Conservation (phyloP, 2,113 vertebrate genomes). For the Coptodon rendalli region DNA sequence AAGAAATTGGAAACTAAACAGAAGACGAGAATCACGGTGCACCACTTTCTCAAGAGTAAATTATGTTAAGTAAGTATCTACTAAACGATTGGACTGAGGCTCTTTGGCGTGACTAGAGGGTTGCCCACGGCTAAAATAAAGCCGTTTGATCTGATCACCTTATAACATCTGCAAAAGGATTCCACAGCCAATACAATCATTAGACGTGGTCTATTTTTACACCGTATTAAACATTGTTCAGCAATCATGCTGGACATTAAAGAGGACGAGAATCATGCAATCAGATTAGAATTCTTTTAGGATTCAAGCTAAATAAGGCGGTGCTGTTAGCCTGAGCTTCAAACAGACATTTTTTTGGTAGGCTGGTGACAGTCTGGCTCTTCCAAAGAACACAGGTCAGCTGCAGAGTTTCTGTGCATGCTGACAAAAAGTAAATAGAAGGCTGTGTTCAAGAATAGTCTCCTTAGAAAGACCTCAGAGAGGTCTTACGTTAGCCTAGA, state of each 20-base stretch:
- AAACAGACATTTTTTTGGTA: background rate
- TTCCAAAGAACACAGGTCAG: background rate
- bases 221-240: background rate
- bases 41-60: background rate
- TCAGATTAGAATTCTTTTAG: background rate
- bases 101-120: background rate
- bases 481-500: background rate
- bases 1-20: background rate
- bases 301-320: background rate
- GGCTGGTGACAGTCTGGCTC: background rate
- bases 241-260: background rate
- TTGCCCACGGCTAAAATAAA: background rate
- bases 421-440: background rate
- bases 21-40: background rate
- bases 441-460: rapidly evolving
- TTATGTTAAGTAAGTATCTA: background rate
- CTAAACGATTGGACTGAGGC: background rate
- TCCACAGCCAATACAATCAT: background rate
- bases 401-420: background rate
- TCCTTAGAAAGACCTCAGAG: background rate
- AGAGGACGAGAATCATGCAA: background rate
- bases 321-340: background rate
- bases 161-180: background rate
- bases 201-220: background rate
- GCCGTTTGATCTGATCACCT: background rate